A percentile compares a stretch with the other conserved stretches of the same genome.
Conservation (phyloP, 64 coral and sea anemone species). For the Anthopleura sola region DNA sequence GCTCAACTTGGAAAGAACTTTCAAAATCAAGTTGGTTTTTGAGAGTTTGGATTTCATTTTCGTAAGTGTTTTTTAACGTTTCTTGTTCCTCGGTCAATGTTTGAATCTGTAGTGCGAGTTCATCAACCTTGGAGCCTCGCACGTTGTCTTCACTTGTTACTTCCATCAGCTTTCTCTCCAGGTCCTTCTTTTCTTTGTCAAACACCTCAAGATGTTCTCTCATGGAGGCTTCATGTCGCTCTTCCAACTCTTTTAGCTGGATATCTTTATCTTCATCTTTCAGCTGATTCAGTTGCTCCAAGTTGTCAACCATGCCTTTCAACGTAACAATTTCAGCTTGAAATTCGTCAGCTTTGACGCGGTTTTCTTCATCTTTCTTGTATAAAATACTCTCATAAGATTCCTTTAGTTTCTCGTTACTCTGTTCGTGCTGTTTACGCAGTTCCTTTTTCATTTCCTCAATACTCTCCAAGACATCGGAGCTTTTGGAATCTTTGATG, state of each 20-base stretch:
- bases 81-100: constrained; percentile 36
- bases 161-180: constrained; percentile 49
- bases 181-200: constrained; percentile 38
- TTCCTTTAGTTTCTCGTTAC: constrained; percentile 60
- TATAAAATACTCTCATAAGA: constrained; percentile 79
- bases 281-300: constrained; percentile 80
- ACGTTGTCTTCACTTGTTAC: constrained; percentile 26
- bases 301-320: constrained; percentile 93
- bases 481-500: constrained; percentile 50
- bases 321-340: constrained; percentile 80
- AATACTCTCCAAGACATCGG: constrained; percentile 55
- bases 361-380: constrained; percentile 83
- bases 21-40: constrained; percentile 84
- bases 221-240: constrained; percentile 41
- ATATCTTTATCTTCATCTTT: constrained; percentile 87
- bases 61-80: constrained; percentile 57
- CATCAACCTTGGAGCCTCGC: constrained; percentile 36
- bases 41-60: constrained; percentile 65
- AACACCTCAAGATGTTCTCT: constrained; percentile 26
- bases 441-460: constrained; percentile 74
- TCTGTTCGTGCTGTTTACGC: constrained; percentile 74
- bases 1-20: constrained; percentile 73
- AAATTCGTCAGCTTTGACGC: constrained; percentile 59
- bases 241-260: constrained; percentile 53
- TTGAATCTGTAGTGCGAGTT: constrained; percentile 32